Base-by-base conservation (phyloP, 2,888 invertebrate species). In the Mythimna loreyi region DNA sequence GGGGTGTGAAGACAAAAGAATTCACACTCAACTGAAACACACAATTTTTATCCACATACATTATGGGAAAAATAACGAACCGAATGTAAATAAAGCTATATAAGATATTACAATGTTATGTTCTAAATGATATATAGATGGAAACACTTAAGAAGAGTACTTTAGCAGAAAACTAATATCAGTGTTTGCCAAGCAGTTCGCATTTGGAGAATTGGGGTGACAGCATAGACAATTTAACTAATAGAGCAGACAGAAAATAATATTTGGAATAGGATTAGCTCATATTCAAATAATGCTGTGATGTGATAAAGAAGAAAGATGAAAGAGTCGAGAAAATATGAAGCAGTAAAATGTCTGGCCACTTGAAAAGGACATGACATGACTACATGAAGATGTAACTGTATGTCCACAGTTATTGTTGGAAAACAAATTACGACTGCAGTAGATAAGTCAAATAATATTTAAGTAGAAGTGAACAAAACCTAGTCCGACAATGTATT, bases 161-260 rank as follows among this genome's bases (percentile, higher is more conserved):
- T 93, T 92, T 92, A 89, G 88, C 83, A 91, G 89, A 89, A 92
- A 94, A 92, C 93, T 93, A 93, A 94, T 94, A 94, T 93, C 94
- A 89, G 88, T 94, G 92, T 94, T 94, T 94, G 93, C 92, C 93
- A 94, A 94, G 90, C 92, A 92, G 92, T 89, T 90, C 92, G 90
- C 93, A 90, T 93, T 93, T 90, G 87, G 84, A 85, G 91, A 91
- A 94, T 93, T 92, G 92, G 94, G 93, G 91, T 92, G 94, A 92
- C 92, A 91, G 83, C 70, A 72, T 84, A 85, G 86, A 90, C 89
- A 88, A 72, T 80, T 70, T 74, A 86, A 84, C 78, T 80, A 72
- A 56, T 85, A 89, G 89, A 91, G 72, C 55, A 61, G 87, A 76
- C 76, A 74, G 84, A 82, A 72, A 71, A 71, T 75, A 80, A 62